Percentiles rank a stretch among this genome's conserved stretches.
Conservation (phyloP, 2,888 invertebrate genomes). For the Leptopterna dolabrata region DNA sequence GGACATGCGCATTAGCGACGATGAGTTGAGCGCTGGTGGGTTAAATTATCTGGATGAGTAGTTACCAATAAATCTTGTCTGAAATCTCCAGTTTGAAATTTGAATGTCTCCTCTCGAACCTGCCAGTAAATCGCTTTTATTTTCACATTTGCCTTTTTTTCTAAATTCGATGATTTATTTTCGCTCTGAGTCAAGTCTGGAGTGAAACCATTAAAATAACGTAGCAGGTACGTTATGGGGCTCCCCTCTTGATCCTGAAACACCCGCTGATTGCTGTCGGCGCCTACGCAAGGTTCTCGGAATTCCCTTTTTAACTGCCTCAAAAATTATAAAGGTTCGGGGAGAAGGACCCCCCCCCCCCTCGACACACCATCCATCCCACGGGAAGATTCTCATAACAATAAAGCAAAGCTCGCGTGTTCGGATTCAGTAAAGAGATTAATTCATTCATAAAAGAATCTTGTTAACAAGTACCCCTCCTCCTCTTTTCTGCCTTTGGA, state of each 20-base stretch:
- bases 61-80: too few relatives aligned
- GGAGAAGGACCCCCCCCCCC: not conserved
- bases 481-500: not conserved
- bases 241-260: not conserved
- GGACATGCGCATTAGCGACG: too few relatives aligned
- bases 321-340: constrained; percentile 31
- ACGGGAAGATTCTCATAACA: not conserved
- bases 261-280: constrained; percentile 28
- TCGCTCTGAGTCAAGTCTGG: not conserved
- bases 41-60: too few relatives aligned
- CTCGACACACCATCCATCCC: not conserved
- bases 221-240: constrained; percentile 15
- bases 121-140: not conserved
- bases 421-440: constrained; percentile 40
- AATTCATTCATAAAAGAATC: constrained; percentile 38
- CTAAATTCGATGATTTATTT: not conserved
- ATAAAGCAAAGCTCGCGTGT: constrained; percentile 43
- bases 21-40: too few relatives aligned
- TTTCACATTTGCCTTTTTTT: not conserved
- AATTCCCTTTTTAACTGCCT: constrained; percentile 37
- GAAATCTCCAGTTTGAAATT: not conserved
- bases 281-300: constrained; percentile 25
- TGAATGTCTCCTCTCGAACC: not conserved
- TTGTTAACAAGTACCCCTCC: constrained; percentile 29
- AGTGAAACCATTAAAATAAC: constrained; percentile 26